phyloP scores from a whole-genome alignment of 2,797 vertebrate genomes.

The Lepidocolaptes lacrymiger region DNA sequence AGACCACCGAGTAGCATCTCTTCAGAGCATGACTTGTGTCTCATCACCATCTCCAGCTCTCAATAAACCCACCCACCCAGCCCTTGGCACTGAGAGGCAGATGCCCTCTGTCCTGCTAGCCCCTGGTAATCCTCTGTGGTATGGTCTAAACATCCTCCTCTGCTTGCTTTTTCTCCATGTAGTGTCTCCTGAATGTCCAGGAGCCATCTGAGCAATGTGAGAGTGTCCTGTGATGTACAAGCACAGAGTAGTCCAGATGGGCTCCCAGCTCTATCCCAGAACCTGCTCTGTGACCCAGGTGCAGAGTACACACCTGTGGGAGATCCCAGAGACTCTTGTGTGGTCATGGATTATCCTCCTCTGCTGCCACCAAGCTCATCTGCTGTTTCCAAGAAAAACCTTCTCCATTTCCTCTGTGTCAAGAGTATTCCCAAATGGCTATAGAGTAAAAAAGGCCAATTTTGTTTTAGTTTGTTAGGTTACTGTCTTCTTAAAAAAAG shows the following conservation, averaged over 20 bases:
- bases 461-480: not conserved
- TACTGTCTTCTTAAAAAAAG: not conserved
- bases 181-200: not conserved
- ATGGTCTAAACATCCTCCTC: not conserved
- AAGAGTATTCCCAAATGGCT: not conserved
- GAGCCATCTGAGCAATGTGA: not conserved
- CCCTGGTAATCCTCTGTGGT: not conserved
- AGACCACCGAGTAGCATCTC: not conserved
- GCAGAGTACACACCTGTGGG: not conserved
- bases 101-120: not conserved
- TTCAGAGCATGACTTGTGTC: fast-evolving
- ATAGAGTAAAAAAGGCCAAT: not conserved
- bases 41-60: not conserved
- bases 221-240: not conserved
- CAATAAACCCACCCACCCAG: not conserved
- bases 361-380: not conserved
- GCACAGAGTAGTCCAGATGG: not conserved
- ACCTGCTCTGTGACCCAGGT: not conserved
- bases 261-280: not conserved
- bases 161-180: fast-evolving
- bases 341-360: not conserved
- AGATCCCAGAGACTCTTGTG: not conserved
- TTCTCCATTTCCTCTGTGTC: not conserved
- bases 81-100: not conserved
- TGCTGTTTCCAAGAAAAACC: not conserved